Conservation (phyloP, 2,113 vertebrate species). For the Cephalophus harveyi region DNA sequence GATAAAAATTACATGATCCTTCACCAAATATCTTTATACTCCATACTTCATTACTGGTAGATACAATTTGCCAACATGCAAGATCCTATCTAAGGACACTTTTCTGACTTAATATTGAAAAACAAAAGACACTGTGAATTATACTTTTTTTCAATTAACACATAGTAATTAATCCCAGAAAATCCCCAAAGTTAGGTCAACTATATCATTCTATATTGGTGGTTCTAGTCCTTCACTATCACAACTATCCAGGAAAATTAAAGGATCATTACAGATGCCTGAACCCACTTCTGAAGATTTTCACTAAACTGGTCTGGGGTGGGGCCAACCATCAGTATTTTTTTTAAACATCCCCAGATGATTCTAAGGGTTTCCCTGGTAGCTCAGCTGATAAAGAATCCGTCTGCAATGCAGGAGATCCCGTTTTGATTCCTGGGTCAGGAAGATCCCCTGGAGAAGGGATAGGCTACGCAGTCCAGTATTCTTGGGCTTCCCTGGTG, state of each 20-base stretch:
- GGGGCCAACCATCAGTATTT: background rate
- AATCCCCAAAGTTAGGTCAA: conserved; percentile 48
- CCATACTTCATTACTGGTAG: background rate
- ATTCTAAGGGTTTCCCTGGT: background rate
- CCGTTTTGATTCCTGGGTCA: background rate
- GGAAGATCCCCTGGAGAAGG: background rate
- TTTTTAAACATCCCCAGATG: background rate
- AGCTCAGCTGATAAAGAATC: background rate
- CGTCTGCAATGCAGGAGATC: background rate
- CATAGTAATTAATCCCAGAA: background rate
- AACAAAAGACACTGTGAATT: background rate
- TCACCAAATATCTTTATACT: background rate
- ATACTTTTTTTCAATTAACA: background rate
- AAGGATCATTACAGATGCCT: background rate
- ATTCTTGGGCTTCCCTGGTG: background rate
- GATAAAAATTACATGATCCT: background rate
- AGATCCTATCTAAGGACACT: background rate
- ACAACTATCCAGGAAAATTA: background rate
- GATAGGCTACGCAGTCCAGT: background rate
- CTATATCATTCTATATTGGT: background rate
- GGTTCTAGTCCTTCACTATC: background rate
- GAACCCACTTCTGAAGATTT: background rate
- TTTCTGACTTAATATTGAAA: background rate
- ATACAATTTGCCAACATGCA: background rate
- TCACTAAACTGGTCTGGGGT: background rate